phyloP scores from a whole-genome alignment of 2,113 vertebrate species.

The Madoqua kirkii region DNA sequence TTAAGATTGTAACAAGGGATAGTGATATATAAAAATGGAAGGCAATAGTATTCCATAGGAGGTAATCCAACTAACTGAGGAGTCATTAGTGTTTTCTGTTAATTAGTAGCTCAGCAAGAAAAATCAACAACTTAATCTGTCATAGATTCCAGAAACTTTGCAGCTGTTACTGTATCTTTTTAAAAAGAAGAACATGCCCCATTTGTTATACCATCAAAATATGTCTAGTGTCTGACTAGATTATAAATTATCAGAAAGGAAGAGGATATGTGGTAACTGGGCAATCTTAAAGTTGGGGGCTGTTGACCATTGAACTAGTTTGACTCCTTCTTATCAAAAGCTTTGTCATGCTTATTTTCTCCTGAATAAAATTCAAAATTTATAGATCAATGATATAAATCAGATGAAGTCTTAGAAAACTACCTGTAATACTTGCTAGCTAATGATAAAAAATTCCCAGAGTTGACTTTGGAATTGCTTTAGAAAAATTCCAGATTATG shows the following conservation, averaged over 20 bases:
- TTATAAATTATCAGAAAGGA: background rate
- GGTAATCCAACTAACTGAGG: background rate
- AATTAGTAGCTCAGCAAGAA: background rate
- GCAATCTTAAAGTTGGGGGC: background rate
- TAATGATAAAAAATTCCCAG: background rate
- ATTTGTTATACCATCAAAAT: background rate
- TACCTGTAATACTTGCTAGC: background rate
- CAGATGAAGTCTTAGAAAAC: background rate
- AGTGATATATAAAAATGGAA: background rate
- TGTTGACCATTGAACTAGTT: background rate
- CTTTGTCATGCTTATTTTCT: background rate
- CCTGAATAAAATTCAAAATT: background rate
- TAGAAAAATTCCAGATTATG: background rate
- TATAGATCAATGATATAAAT: background rate
- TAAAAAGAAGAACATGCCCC: background rate
- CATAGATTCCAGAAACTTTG: background rate
- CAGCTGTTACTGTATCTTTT: background rate
- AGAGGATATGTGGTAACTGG: background rate
- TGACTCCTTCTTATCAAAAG: background rate
- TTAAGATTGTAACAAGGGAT: background rate
- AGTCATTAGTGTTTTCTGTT: background rate
- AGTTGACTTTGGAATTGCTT: background rate
- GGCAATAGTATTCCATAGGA: background rate
- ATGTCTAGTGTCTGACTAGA: background rate
- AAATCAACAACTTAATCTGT: background rate